These are phyloP conservation scores for Microctonus brassicae DNA, from an alignment of 2,888 invertebrate species.

Conservation along the genomic window DNA sequence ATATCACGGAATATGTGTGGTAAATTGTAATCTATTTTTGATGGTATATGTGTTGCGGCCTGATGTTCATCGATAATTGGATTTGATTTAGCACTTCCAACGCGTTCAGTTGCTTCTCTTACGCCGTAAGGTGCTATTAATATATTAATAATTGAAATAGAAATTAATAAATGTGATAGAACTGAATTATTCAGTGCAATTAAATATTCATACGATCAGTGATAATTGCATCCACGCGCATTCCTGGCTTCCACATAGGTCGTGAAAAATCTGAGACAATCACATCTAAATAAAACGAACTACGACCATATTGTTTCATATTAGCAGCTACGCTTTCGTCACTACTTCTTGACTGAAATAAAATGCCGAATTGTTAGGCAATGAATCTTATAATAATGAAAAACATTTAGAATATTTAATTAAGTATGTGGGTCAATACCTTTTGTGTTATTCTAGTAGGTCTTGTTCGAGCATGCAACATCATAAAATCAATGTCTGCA, in stretches of 20 bases:
- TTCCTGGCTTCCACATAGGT: conserved; percentile 79
- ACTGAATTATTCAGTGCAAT: conserved; percentile 12
- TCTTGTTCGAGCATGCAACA: conserved; percentile 88
- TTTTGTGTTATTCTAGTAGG: conserved; percentile 85
- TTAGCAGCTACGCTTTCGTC: conserved; percentile 93
- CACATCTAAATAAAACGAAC: conserved; percentile 85
- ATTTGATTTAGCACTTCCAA: conserved; percentile 76
- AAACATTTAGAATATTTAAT: background rate
- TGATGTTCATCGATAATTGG: conserved; percentile 78
- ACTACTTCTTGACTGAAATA: conserved; percentile 74
- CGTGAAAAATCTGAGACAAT: conserved; percentile 92
- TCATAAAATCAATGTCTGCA: conserved; percentile 94
- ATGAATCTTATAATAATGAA: too few species aligned
- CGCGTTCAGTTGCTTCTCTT: conserved; percentile 90
- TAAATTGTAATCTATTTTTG: conserved; percentile 88
- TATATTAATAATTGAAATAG: conserved; percentile 8
- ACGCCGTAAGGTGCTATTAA: conserved; percentile 96
- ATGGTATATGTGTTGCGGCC: conserved; percentile 81
- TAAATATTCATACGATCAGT: conserved; percentile 86
- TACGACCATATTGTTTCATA: conserved; percentile 88
- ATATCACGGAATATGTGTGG: conserved; percentile 88
- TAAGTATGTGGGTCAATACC: conserved; percentile 65
- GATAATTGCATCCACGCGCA: conserved; percentile 90
- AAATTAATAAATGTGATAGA: conserved; percentile 4
- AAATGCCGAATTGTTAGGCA: background rate